Evolutionary conservation across 2,888 invertebrate genomes (phyloP).

Genomic region (Chymomyza amoena): DNA sequence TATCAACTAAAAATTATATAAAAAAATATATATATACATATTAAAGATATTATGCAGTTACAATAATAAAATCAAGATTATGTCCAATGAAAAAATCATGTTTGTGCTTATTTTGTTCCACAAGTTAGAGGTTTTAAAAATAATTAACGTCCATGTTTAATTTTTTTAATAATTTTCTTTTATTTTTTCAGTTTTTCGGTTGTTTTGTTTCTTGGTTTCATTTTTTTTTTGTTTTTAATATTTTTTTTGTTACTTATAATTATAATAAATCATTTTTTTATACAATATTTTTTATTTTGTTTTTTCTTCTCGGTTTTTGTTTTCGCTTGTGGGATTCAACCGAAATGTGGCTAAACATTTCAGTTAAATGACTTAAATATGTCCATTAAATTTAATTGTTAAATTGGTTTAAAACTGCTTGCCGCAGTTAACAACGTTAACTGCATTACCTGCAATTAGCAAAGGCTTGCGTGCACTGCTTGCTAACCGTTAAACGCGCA

Average conservation of each 20-base stretch:
- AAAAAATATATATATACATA: conserved; percentile 24
- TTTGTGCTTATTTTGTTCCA: not conserved
- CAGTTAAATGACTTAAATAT: conserved; percentile 13
- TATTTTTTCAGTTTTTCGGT: conserved; percentile 66
- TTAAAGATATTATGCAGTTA: conserved; percentile 9
- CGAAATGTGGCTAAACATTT: not conserved
- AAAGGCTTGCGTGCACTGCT: conserved; percentile 62
- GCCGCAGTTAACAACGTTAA: conserved; percentile 63
- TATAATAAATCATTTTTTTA: conserved; percentile 71
- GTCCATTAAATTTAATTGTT: conserved; percentile 53
- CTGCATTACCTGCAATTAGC: conserved; percentile 61
- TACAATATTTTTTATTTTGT: conserved; percentile 69
- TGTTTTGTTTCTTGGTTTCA: conserved; percentile 43
- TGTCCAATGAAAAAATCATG: not conserved
- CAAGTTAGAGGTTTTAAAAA: not conserved
- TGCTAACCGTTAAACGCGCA: conserved; percentile 24
- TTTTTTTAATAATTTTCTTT: conserved; percentile 64
- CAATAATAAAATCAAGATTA: not conserved
- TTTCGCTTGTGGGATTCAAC: not conserved
- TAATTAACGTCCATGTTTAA: not conserved
- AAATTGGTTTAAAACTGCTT: conserved; percentile 65
- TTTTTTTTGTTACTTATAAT: conserved; percentile 50
- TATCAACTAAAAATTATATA: conserved; percentile 31
- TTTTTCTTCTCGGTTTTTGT: conserved; percentile 41
- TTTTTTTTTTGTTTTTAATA: conserved; percentile 12